Conservation (phyloP, 2,797 vertebrate genomes). For the Chaenodraco wilsoni region DNA sequence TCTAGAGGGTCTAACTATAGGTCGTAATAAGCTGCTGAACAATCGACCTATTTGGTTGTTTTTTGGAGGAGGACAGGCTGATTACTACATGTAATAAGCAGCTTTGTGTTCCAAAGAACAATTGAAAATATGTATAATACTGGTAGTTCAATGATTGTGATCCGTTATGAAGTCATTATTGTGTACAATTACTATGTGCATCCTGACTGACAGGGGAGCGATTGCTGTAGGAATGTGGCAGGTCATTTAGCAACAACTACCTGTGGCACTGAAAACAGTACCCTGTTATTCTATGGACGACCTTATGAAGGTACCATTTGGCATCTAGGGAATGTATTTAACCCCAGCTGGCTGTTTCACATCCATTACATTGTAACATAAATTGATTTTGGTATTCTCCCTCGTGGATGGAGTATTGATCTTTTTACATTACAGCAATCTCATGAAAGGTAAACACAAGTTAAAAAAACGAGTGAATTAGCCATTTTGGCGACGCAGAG, state of each 20-base stretch:
- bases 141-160: constrained; percentile 13
- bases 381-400: constrained; percentile 49
- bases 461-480: constrained; percentile 24
- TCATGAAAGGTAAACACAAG: background rate
- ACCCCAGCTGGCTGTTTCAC: constrained; percentile 35
- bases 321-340: constrained; percentile 24
- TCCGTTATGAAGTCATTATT: constrained; percentile 32
- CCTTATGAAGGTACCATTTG: constrained; percentile 41
- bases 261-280: constrained; percentile 20
- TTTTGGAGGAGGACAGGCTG: no score
- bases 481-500: constrained; percentile 23
- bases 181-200: constrained; percentile 31
- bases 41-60: no score
- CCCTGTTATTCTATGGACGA: constrained; percentile 43
- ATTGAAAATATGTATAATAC: constrained; percentile 1
- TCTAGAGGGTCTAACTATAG: no score
- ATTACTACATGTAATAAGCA: background rate
- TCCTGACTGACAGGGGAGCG: constrained; percentile 20
- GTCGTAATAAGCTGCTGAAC: no score
- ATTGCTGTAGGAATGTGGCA: constrained; percentile 8
- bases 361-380: constrained; percentile 30
- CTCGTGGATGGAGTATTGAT: constrained; percentile 61
- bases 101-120: background rate
- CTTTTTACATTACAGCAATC: constrained; percentile 38
- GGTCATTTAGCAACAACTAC: constrained; percentile 16